Percentiles rank a stretch among this genome's conserved stretches.
phyloP scores from a whole-genome alignment of 23 tunicate species.

The Halocynthia aurantium region DNA sequence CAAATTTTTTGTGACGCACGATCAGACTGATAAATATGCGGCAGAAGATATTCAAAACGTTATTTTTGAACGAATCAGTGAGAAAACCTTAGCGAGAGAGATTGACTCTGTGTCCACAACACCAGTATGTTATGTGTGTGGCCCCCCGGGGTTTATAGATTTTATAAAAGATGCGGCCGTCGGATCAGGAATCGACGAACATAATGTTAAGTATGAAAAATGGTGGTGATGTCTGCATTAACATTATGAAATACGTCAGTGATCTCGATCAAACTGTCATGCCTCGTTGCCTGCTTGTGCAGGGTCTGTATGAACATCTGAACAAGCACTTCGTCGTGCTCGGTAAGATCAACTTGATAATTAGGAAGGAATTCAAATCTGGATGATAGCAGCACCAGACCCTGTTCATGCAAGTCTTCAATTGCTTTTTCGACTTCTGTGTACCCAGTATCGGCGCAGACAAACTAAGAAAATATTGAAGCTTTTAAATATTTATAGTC shows the following conservation, averaged over 20 bases:
- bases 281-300: background rate
- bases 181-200: constrained; percentile 23
- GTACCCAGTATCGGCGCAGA: constrained; percentile 5
- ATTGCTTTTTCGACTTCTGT: constrained; percentile 17
- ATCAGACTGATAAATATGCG: background rate
- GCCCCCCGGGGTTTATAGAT: constrained; percentile 81
- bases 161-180: constrained; percentile 28
- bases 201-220: constrained; percentile 63
- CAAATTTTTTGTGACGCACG: constrained; percentile 48
- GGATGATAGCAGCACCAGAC: background rate
- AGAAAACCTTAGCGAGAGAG: background rate
- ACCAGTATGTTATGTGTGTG: constrained; percentile 64
- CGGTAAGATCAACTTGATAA: background rate
- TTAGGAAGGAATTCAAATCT: constrained; percentile 4
- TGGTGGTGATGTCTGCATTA: constrained; percentile 58
- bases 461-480: constrained; percentile 3
- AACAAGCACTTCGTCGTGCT: background rate
- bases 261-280: background rate
- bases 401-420: background rate
- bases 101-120: background rate
- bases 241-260: constrained; percentile 15
- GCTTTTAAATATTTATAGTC: too few relatives aligned
- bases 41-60: background rate
- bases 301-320: background rate
- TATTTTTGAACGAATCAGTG: constrained; percentile 8